phyloP scores from a whole-genome alignment of 2,113 vertebrate species.

The Oreotrochilus melanogaster region DNA sequence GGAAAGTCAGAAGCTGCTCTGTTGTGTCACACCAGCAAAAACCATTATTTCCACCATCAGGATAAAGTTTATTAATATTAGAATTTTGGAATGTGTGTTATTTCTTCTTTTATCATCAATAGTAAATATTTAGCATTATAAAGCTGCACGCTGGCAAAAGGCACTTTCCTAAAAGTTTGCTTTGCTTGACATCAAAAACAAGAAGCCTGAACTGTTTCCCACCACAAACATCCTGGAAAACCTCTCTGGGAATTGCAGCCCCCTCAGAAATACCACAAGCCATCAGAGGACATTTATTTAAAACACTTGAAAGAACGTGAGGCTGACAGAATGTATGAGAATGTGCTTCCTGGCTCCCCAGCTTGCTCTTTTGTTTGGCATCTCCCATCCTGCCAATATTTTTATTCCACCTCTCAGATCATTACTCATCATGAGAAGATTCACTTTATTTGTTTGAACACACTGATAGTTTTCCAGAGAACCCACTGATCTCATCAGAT shows the following conservation, averaged over 20 bases:
- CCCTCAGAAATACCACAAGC: background rate
- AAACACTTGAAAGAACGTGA: conserved; percentile 34
- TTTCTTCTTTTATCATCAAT: background rate
- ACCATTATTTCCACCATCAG: background rate
- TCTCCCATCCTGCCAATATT: background rate
- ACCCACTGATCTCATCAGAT: background rate
- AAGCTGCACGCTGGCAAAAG: conserved; percentile 17
- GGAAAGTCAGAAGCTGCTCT: background rate
- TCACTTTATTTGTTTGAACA: background rate
- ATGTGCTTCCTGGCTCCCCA: background rate
- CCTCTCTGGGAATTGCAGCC: background rate
- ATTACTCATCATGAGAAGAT: background rate
- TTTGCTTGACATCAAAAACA: conserved; percentile 50
- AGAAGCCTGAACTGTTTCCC: conserved; percentile 27
- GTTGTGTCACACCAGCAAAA: background rate
- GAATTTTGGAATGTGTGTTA: background rate
- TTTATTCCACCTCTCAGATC: background rate
- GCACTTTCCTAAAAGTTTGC: background rate
- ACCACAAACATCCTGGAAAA: conserved; percentile 36
- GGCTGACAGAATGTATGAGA: background rate
- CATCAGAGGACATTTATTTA: conserved; percentile 29
- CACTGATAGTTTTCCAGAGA: background rate
- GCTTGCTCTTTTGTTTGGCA: background rate
- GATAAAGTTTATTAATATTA: background rate
- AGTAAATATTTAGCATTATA: background rate